Evolutionary conservation across 2,113 vertebrate genomes (phyloP), one percentile per base, ranked within the genome.

Genomic region (Nettapus auritus): DNA sequence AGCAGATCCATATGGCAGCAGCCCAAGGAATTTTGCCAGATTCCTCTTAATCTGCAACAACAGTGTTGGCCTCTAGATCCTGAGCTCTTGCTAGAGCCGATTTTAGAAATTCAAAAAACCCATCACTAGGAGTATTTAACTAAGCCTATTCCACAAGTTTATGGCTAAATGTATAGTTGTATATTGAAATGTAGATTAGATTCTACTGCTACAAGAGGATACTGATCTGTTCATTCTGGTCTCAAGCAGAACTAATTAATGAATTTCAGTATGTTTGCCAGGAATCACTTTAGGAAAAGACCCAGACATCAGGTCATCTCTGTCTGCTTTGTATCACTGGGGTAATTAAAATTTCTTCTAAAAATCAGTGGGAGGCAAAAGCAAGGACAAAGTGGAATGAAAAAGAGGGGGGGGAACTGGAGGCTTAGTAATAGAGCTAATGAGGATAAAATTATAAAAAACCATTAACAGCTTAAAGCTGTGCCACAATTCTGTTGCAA

Each of bases 221-320:
- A 93, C 90, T 90, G 77, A 94, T 92, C 86, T 95, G 69, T 90
- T 92, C 70, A n/a, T 88, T 87, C 90, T 84, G 73, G 80, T 96
- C 83, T 94, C 83, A 93, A 93, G 81, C 80, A 92, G 88, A 94
- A 96, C 88, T 94, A 94, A 97, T 95, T 96, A 95, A 96, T 95
- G 93, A 97, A 95, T 92, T 96, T 96, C 73, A 90, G 88, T 82
- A 69, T 40, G 88, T 93, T 93, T 97, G 94, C 95, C 94, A 96
- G 90, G 88, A 96, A 93, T 90, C 93, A 93, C 83, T 96, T 95
- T 46, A 95, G 94, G 88, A 94, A 96, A 90, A 93, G 93, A 68
- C 91, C 82, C 93, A 95, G 94, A 96, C 92, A 93, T 95, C 93
- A 96, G 95, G 94, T 95, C 94, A 96, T 97, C 93, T 93, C 88